phyloP scores from a whole-genome alignment of 1,140 invertebrate species.

The Ceratitis capitata region DNA sequence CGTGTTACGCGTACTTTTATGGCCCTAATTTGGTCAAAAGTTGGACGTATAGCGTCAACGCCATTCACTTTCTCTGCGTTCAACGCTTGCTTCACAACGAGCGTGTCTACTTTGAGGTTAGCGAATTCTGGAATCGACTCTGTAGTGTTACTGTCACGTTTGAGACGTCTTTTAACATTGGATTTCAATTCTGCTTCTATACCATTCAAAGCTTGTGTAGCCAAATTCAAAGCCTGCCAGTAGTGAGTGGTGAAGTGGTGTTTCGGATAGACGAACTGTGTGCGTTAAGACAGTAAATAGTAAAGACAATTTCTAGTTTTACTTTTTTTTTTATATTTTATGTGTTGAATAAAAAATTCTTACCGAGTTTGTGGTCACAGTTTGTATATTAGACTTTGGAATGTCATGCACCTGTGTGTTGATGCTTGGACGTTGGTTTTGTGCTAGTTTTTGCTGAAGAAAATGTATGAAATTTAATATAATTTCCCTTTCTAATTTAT shows the following conservation, averaged over 20 bases:
- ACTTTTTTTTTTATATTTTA: background rate
- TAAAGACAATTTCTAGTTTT: no score
- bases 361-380: conserved; percentile 52
- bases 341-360: conserved; percentile 26
- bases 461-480: background rate
- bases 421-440: background rate
- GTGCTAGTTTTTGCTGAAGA: conserved; percentile 31
- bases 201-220: conserved; percentile 53
- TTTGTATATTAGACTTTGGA: conserved; percentile 46
- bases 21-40: conserved; percentile 50
- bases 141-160: background rate
- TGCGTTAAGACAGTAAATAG: background rate
- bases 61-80: conserved; percentile 51
- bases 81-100: conserved; percentile 49
- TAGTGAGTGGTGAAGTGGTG: conserved; percentile 44
- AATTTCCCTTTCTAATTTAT: background rate
- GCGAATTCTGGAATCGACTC: conserved; percentile 32
- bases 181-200: conserved; percentile 46
- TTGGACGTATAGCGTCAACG: conserved; percentile 46
- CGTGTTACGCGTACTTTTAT: conserved; percentile 51
- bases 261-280: conserved; percentile 41
- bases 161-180: background rate
- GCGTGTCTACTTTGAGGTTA: conserved; percentile 50
- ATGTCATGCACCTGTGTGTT: background rate
- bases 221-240: conserved; percentile 55